These are phyloP conservation scores for Habroteleia sp. DNA, from an alignment of 2,888 invertebrate genomes.

Conservation along the genomic window DNA sequence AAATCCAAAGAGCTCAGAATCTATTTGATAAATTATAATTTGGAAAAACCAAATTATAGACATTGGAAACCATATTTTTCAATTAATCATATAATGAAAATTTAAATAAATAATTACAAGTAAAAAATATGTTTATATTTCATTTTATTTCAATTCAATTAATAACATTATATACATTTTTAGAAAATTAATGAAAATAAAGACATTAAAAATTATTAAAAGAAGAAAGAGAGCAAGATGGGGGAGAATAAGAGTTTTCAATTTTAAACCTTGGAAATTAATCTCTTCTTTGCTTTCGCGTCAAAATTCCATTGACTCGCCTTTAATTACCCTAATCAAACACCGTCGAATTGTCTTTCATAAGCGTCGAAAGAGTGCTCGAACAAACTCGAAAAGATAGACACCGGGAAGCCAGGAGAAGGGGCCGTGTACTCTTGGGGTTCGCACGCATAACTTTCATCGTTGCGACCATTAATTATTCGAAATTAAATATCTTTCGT, in stretches of 20 bases:
- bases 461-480: constrained; percentile 75
- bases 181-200: too few relatives aligned
- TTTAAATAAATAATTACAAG: too few relatives aligned
- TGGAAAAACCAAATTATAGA: too few relatives aligned
- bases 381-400: constrained; percentile 53
- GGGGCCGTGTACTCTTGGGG: constrained; percentile 18
- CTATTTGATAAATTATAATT: too few relatives aligned
- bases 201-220: too few relatives aligned
- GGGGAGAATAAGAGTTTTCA: constrained; percentile 30
- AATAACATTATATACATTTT: too few relatives aligned
- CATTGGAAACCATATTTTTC: too few relatives aligned
- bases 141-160: too few relatives aligned
- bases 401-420: constrained; percentile 18
- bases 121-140: too few relatives aligned
- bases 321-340: constrained; percentile 59
- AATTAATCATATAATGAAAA: too few relatives aligned
- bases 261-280: constrained; percentile 39
- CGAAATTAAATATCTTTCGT: constrained; percentile 74
- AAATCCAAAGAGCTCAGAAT: too few relatives aligned
- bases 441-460: constrained; percentile 49
- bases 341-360: constrained; percentile 54
- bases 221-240: too few relatives aligned
- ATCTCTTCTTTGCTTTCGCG: constrained; percentile 32
- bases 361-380: constrained; percentile 49
- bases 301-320: constrained; percentile 52